Conservation (phyloP, 2,797 vertebrate species). For the Coracias cyanogaster region DNA sequence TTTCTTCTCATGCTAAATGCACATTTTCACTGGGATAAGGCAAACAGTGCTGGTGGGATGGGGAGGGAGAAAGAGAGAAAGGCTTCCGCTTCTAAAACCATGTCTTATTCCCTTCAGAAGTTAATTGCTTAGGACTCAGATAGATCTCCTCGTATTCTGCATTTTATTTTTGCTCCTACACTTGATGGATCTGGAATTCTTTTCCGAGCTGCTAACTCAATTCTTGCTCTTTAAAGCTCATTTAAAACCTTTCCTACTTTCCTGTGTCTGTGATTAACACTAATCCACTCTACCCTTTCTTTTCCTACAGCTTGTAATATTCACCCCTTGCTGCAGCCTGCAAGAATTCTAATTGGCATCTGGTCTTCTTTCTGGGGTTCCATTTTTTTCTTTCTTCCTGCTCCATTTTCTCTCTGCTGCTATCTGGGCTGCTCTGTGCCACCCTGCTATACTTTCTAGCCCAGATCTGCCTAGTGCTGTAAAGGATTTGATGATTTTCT, state of each 20-base stretch:
- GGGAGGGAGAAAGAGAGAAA: neutral
- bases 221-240: constrained; percentile 47
- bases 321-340: neutral
- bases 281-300: constrained; percentile 52
- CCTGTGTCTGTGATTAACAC: constrained; percentile 45
- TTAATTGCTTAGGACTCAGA: constrained; percentile 37
- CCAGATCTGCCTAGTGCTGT: constrained; percentile 45
- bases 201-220: constrained; percentile 23
- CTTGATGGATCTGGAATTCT: constrained; percentile 38
- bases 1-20: neutral
- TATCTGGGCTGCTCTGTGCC: constrained; percentile 25
- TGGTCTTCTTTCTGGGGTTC: constrained; percentile 43
- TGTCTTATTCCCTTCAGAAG: neutral
- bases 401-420: constrained; percentile 41
- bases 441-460: constrained; percentile 46
- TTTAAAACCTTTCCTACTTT: constrained; percentile 54
- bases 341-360: constrained; percentile 62
- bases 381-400: constrained; percentile 43
- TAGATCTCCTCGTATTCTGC: neutral
- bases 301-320: neutral
- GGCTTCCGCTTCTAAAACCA: neutral
- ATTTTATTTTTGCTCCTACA: constrained; percentile 21
- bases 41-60: neutral
- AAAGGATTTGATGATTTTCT: constrained; percentile 63
- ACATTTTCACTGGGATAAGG: neutral